Evolutionary conservation across 2,797 vertebrate species (phyloP), one percentile per base, ranked within the genome.

Genomic region (Leptoclinus maculatus): DNA sequence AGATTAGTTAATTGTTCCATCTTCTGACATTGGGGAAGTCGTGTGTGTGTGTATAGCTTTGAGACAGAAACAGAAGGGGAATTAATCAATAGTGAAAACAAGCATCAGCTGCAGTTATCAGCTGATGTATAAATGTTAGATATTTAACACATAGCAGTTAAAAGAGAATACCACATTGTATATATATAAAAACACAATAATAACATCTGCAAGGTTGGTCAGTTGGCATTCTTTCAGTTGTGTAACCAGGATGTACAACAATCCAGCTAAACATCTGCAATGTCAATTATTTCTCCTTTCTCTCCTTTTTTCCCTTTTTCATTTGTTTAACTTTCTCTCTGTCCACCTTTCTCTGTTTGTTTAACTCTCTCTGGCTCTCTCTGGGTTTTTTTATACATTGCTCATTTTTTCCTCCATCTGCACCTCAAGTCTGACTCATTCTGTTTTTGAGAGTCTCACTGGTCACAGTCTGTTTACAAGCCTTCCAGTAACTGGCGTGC

Each of bases 201-300:
- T 54, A 54, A 69, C 84, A 86, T 90, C 84, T 91, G 78, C 88
- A 65, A 53, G 34, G 58, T 51, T 49, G 53, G 45, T 81, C 23
- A 27, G 63, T 82, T 79, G 76, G 70, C 67, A 72, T 76, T 82
- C 60, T 85, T 91, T 71, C 8, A 63, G 73, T 90, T 90, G 92
- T 91, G 90, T 81, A 93, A 93, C 83, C 74, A 68, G 71, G 75
- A 68, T 78, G 80, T 66, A 87, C 71, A 73, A 80, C 47, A 63
- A 63, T 4, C 8, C 5, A 13, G 41, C 65, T 67, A 7, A 1
- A 32, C 17, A 70, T n/a, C 54, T 8, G 53, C 74, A 36, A 58
- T 19, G 29, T 69, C 41, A 67, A 72, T 71, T 1, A 25, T 13
- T 73, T n/a, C 34, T 53, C 60, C 32, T 67, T 23, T 29, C 1